Percentiles rank a stretch among this genome's conserved stretches.
Evolutionary conservation across 2,797 vertebrate genomes (phyloP).

Genomic region (Rachycentron canadum): DNA sequence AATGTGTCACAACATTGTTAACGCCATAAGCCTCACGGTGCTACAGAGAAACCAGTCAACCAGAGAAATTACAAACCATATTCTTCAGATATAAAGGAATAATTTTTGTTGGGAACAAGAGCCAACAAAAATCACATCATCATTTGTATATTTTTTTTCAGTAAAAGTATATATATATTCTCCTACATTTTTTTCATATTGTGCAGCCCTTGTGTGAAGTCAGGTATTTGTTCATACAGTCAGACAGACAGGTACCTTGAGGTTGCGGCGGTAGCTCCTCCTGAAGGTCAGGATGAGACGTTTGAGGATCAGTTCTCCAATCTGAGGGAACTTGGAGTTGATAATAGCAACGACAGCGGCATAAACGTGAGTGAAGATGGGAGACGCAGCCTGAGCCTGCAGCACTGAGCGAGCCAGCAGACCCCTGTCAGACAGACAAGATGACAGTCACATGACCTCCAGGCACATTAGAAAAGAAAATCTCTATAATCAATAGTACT

Average conservation of each 20-base stretch:
- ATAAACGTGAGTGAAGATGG: constrained; percentile 98
- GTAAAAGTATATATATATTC: too few species aligned
- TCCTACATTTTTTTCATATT: too few species aligned
- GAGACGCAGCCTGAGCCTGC: constrained; percentile 95
- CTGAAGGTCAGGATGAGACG: constrained; percentile 96
- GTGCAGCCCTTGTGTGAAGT: too few species aligned
- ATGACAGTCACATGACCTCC: neutral
- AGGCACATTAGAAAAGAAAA: neutral
- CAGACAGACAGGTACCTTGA: constrained; percentile 86
- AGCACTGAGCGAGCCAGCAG: constrained; percentile 92
- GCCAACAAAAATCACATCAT: too few species aligned
- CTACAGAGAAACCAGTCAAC: too few species aligned
- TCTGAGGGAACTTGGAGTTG: constrained; percentile 99
- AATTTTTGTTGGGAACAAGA: too few species aligned
- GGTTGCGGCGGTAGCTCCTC: constrained; percentile 96
- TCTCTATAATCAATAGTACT: neutral
- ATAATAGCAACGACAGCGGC: constrained; percentile 95
- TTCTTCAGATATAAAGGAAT: too few species aligned
- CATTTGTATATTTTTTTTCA: too few species aligned
- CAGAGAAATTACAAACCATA: too few species aligned
- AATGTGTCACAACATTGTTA: too few species aligned
- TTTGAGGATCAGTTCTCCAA: constrained; percentile 96
- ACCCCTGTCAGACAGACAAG: constrained; percentile 84
- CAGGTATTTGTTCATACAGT: neutral
- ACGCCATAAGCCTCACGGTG: too few species aligned